These are phyloP conservation scores for Drosophila colorata DNA, from an alignment of 2,888 invertebrate genomes.

Conservation along the genomic window DNA sequence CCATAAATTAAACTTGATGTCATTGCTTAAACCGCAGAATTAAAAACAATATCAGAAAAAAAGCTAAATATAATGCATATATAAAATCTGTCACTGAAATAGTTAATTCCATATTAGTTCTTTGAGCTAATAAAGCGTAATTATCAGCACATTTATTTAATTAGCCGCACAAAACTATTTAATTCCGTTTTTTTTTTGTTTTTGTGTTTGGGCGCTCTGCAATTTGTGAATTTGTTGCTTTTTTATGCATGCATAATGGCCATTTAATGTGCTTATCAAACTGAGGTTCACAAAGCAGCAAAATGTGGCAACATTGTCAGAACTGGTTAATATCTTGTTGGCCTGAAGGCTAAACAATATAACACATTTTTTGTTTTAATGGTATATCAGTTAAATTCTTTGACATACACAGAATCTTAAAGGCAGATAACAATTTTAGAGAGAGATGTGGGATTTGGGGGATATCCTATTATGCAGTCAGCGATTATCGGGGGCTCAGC, in stretches of 20 bases:
- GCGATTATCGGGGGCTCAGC: constrained; percentile 36
- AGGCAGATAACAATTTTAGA: too few species aligned
- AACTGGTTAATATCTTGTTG: constrained; percentile 13
- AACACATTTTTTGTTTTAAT: not conserved
- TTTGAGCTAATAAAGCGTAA: constrained; percentile 73
- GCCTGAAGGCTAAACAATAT: not conserved
- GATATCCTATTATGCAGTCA: constrained; percentile 37
- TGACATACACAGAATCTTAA: not conserved
- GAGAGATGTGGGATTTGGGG: not conserved
- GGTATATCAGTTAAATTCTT: not conserved
- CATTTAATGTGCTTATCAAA: constrained; percentile 54
- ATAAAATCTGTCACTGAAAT: constrained; percentile 70
- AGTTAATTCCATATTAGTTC: constrained; percentile 71
- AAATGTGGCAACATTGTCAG: constrained; percentile 25
- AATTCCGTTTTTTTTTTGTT: constrained; percentile 2
- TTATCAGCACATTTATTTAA: constrained; percentile 73
- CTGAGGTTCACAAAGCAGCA: constrained; percentile 25
- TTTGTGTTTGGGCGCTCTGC: constrained; percentile 1
- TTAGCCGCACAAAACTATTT: constrained; percentile 55
- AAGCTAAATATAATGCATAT: constrained; percentile 11
- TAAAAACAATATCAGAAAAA: constrained; percentile 15
- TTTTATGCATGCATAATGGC: constrained; percentile 40
- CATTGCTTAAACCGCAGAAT: constrained; percentile 42
- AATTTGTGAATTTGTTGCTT: not conserved
- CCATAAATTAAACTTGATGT: constrained; percentile 69